Evolutionary conservation across 1,140 invertebrate genomes (phyloP).

Genomic region (Portunus trituberculatus): DNA sequence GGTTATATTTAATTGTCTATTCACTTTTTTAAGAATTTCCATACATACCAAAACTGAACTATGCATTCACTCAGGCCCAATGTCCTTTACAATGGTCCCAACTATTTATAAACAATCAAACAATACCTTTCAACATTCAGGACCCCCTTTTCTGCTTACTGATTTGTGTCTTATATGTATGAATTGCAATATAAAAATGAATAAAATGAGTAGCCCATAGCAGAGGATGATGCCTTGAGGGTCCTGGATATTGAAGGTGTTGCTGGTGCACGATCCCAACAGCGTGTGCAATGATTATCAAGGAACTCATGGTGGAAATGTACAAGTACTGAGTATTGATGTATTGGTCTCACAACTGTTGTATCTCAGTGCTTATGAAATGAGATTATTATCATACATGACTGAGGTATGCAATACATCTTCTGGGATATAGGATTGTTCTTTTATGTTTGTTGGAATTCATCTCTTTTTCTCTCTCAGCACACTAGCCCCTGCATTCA

Average conservation of each 20-base stretch:
- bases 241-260: conserved; percentile 35
- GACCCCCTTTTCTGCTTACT: not conserved
- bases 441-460: not conserved
- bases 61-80: not conserved
- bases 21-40: conserved; percentile 24
- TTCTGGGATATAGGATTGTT: not conserved
- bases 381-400: not conserved
- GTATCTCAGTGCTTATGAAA: not conserved
- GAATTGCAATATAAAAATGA: conserved; percentile 44
- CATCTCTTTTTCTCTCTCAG: not conserved
- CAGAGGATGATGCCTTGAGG: conserved; percentile 1
- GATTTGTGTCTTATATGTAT: conserved; percentile 30
- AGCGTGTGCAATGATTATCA: conserved; percentile 21
- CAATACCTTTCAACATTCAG: conserved; percentile 40
- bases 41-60: conserved; percentile 41
- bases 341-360: not conserved
- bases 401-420: too few species aligned
- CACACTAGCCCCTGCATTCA: too few species aligned
- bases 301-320: not conserved
- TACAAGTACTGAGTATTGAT: not conserved
- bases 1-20: conserved; percentile 31
- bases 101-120: not conserved
- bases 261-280: not conserved
- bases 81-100: conserved; percentile 49
- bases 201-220: not conserved